Conservation (phyloP, 2,888 invertebrate species). For the Brachypterus glaber region DNA sequence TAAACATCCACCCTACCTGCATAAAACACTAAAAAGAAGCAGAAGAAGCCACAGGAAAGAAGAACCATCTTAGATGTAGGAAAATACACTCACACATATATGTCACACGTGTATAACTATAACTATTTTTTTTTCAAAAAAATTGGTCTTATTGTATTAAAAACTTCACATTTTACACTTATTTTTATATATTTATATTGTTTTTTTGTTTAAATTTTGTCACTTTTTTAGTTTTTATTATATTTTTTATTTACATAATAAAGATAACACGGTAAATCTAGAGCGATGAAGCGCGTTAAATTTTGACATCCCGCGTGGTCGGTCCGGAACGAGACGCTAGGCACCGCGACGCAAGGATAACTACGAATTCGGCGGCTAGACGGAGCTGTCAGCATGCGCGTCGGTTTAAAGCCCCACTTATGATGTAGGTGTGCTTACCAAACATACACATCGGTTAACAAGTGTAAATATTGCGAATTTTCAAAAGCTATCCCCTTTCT, state of each 20-base stretch:
- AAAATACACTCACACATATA: slow-evolving; percentile 9
- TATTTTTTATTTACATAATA: too few relatives aligned
- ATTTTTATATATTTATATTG: too few relatives aligned
- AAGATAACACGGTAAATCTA: slow-evolving; percentile 1
- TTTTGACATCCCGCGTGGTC: slow-evolving; percentile 10
- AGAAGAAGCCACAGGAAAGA: slow-evolving; percentile 18
- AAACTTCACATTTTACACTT: slow-evolving; percentile 19
- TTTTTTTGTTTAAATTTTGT: too few relatives aligned
- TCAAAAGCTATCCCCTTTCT: too few relatives aligned
- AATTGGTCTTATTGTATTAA: slow-evolving; percentile 6
- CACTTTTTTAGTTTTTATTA: too few relatives aligned
- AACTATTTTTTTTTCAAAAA: too few relatives aligned
- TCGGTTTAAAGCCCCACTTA: slow-evolving; percentile 15
- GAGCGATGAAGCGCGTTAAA: slow-evolving; percentile 1
- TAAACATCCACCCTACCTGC: too few relatives aligned
- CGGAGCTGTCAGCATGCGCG: slow-evolving; percentile 24
- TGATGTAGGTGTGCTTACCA: slow-evolving; percentile 18
- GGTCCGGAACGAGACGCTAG: slow-evolving; percentile 21
- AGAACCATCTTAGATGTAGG: slow-evolving; percentile 21
- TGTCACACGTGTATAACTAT: slow-evolving; percentile 1
- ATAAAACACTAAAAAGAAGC: slow-evolving; percentile 20
- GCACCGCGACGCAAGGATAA: slow-evolving; percentile 25
- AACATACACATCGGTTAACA: slow-evolving; percentile 16
- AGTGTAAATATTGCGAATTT: too few relatives aligned
- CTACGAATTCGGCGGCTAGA: slow-evolving; percentile 24